phyloP scores from a whole-genome alignment of 2,888 invertebrate species.

The Polietes domitor region DNA sequence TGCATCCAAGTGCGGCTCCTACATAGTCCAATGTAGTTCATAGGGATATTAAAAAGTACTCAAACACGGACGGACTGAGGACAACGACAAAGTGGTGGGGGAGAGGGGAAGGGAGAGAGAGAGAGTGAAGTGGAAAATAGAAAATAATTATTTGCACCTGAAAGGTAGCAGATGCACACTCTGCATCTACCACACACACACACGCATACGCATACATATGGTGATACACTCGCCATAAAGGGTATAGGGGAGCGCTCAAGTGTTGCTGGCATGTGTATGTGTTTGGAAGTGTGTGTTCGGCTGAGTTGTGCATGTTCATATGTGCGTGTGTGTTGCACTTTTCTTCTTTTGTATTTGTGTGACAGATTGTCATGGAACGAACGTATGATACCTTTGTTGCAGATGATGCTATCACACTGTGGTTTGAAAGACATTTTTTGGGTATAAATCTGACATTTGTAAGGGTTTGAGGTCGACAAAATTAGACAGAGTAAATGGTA shows the following conservation, averaged over 20 bases:
- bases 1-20: background rate
- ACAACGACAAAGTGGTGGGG: background rate
- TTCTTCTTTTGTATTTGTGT: background rate
- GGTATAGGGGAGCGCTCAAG: background rate
- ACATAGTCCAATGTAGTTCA: constrained; percentile 16
- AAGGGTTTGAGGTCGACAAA: no score
- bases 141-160: constrained; percentile 23
- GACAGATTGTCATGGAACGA: constrained; percentile 27
- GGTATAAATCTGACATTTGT: no score
- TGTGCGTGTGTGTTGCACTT: constrained; percentile 1
- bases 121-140: constrained; percentile 14
- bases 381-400: constrained; percentile 4
- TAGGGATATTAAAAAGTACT: constrained; percentile 23
- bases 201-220: background rate
- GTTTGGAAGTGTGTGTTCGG: no score
- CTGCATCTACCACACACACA: background rate
- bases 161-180: background rate
- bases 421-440: no score
- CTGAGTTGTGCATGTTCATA: constrained; percentile 23
- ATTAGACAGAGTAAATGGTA: no score
- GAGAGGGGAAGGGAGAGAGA: background rate
- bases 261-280: background rate
- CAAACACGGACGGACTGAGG: background rate
- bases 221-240: background rate
- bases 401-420: constrained; percentile 30